Evolutionary conservation across 2,113 vertebrate species (phyloP).

Genomic region (Chlamydotis undulata): DNA sequence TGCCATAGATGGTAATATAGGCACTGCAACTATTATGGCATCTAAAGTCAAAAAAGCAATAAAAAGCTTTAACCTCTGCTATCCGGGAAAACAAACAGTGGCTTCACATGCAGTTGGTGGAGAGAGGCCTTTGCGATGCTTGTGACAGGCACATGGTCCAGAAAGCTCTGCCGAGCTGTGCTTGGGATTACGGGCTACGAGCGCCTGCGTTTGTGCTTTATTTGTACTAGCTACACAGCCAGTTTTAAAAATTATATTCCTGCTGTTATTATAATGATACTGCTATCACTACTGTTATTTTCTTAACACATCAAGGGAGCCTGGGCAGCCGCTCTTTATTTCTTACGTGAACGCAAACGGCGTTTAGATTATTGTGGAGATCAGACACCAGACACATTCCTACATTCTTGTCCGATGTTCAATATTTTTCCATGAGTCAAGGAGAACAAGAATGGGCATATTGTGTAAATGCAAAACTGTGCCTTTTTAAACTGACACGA

Average conservation of each 20-base stretch:
- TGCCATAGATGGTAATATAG: slow-evolving; percentile 69
- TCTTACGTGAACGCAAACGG: slow-evolving; percentile 41
- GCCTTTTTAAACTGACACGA: slow-evolving; percentile 50
- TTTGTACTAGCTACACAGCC: background rate
- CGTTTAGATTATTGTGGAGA: slow-evolving; percentile 59
- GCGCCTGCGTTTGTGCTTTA: background rate
- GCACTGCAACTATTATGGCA: slow-evolving; percentile 42
- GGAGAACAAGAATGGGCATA: slow-evolving; percentile 61
- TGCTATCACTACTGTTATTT: slow-evolving; percentile 59
- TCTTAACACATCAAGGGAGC: slow-evolving; percentile 33
- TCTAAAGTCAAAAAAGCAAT: slow-evolving; percentile 27
- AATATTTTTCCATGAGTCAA: slow-evolving; percentile 73
- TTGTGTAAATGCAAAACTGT: slow-evolving; percentile 55
- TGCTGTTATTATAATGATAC: slow-evolving; percentile 46
- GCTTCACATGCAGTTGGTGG: background rate
- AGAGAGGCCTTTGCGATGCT: background rate
- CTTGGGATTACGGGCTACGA: background rate
- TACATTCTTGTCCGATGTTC: slow-evolving; percentile 64
- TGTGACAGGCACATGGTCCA: background rate
- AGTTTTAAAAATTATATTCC: background rate
- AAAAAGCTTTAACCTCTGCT: slow-evolving; percentile 54
- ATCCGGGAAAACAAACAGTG: background rate
- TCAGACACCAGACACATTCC: slow-evolving; percentile 58
- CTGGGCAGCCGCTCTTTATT: background rate
- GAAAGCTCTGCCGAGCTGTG: background rate